Percentiles rank a stretch among this genome's conserved stretches.
phyloP scores from a whole-genome alignment of 2,888 invertebrate species.

The Zygothrica quintamaculata region DNA sequence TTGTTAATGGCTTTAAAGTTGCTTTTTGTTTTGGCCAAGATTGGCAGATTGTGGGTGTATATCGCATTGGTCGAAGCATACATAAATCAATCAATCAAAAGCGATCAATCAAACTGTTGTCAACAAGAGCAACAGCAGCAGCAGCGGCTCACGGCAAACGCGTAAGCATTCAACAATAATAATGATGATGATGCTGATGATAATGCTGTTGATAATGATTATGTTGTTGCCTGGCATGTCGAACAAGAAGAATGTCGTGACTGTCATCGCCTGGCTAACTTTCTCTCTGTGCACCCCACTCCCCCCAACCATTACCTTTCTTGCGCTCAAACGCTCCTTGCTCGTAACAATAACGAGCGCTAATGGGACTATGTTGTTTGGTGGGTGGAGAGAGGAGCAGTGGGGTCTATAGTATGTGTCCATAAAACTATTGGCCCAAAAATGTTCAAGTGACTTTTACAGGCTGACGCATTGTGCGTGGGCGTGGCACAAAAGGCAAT shows the following conservation, averaged over 20 bases:
- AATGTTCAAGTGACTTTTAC: conserved; percentile 47
- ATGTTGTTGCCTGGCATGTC: conserved; percentile 70
- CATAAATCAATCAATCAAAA: conserved; percentile 68
- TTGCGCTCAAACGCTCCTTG: background rate
- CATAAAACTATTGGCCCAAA: conserved; percentile 66
- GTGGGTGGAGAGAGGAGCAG: too few species aligned
- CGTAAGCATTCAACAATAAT: conserved; percentile 41
- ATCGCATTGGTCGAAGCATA: background rate
- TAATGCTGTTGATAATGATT: conserved; percentile 32
- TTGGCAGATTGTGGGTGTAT: conserved; percentile 5
- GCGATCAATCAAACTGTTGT: conserved; percentile 72
- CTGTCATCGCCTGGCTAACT: conserved; percentile 54
- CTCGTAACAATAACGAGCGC: conserved; percentile 61
- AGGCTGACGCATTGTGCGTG: background rate
- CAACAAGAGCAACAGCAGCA: conserved; percentile 61
- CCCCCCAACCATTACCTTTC: too few species aligned
- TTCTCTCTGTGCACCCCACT: conserved; percentile 26
- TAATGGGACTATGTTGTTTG: too few species aligned
- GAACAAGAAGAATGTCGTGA: conserved; percentile 66
- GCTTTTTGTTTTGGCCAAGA: background rate
- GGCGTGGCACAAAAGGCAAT: conserved; percentile 50
- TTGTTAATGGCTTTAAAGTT: conserved; percentile 62
- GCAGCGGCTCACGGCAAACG: conserved; percentile 33
- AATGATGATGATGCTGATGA: conserved; percentile 45
- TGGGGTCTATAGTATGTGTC: too few species aligned